Base-by-base conservation (phyloP, 2,888 invertebrate genomes). In the Colletes collaris region DNA sequence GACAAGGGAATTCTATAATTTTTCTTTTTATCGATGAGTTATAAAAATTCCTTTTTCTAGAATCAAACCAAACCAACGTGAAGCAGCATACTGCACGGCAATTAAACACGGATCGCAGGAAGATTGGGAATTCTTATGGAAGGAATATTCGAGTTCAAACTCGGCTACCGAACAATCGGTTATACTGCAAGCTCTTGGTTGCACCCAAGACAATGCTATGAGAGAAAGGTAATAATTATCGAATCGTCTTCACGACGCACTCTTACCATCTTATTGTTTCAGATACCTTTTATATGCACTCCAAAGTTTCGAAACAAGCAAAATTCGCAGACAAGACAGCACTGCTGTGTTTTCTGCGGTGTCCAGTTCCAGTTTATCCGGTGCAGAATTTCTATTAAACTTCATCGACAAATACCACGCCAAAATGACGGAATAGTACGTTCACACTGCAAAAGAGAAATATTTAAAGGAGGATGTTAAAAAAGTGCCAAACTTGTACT, bases 71-170 rank as follows among this genome's bases (percentile, higher is more conserved):
- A 95, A 96, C 90, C 94, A 96, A 46, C 95, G 96, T 62, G 92
- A 94, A 0, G 93, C 95, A 0, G 95, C 96, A 0, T 96, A 96
- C 91, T 96, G 96, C 89, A 92, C 93, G 6, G 96, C 95, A 19
- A 90, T 97, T 0, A 94, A 94, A 70, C 92, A 95, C 74, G 97
- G 97, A 55, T 95, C 95, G 0, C 92, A 94, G 35, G 93, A 93
- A 0, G 97, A 97, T 89, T 97, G 97, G 95, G 94, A 96, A 49
- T 96, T 96, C 91, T 93, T 96, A 53, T 96, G 96, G 95, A 87
- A 94, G 4, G 93, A 95, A 85, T 97, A 96, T 93, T 87, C 93
- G 50, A 93, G 93, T 66, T 93, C 95, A 1, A 94, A 94, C 13
- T 95, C 95, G 60, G 95, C 96, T 0, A 93, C 94, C 2, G 95